Evolutionary conservation across 2,888 invertebrate genomes (phyloP), one percentile per base, ranked within the genome.

Genomic region (Eupeodes luniger): DNA sequence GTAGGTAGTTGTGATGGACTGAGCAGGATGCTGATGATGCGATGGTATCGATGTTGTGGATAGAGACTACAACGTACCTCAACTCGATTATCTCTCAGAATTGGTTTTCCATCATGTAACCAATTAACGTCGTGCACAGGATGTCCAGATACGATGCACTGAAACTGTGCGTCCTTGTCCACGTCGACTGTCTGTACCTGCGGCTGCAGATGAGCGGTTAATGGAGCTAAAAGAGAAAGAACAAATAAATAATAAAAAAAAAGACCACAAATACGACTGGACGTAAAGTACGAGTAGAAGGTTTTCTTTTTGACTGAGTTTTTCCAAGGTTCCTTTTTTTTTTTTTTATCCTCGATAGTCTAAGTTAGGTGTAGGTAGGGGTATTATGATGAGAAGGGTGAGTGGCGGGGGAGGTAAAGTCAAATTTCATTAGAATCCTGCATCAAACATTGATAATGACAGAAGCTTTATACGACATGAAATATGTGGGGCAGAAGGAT

Each of bases 111-210:
- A 92, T 98, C 96, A 93, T 97, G 97, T 91, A 96, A 94, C 98
- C 98, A 98, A 91, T 95, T 95, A 81, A 97, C 95, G 90, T 96
- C 95, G 89, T 96, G 95, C 86, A 97, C 95, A n/a, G 98, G 98
- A 94, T 96, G 96, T 7, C 98, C 98, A 84, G 96, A 96, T 77
- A 97, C 95, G 92, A 97, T 96, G 94, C 98, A 99, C 92, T 97
- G 97, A 93, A 98, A 97, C 91, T 95, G 96, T 69, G 97, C 96
- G 92, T 97, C 96, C 91, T 96, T 96, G 85, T 97, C 98, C 87
- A 97, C 96, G 93, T 98, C 98, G 82, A 97, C 96, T 89, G 97
- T 96, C 92, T 96, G 95, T 89, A 95, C 94, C 93, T 96, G 96
- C 89, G 96, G 97, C 94, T 97, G 96, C 90, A 98, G 95, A 93